Evolutionary conservation across 2,113 vertebrate species (phyloP).

Genomic region (Eira barbara): DNA sequence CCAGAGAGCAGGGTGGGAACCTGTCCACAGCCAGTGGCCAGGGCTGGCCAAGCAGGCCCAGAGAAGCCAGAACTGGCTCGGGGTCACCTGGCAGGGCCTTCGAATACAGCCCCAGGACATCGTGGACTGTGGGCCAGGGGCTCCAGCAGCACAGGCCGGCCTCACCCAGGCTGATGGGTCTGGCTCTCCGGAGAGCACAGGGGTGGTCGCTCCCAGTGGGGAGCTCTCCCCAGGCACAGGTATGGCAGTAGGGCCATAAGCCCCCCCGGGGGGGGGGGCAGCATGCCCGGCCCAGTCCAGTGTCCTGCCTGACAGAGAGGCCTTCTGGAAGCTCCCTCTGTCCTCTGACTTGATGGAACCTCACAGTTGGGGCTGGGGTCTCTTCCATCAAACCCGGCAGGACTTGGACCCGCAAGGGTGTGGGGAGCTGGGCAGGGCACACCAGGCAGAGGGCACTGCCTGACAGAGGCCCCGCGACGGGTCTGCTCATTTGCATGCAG

Average conservation of each 20-base stretch:
- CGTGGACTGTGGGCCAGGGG: background rate
- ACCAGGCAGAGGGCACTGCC: background rate
- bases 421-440: background rate
- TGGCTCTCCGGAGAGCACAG: background rate
- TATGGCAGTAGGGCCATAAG: background rate
- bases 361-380: background rate
- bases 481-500: slow-evolving; percentile 65
- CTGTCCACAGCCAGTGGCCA: fast-evolving
- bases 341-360: background rate
- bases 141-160: background rate
- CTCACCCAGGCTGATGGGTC: background rate
- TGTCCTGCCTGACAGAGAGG: background rate
- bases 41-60: background rate
- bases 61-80: background rate
- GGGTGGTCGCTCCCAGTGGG: background rate
- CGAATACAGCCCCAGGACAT: fast-evolving
- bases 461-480: fast-evolving
- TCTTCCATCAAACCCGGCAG: background rate
- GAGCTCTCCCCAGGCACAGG: too few species aligned
- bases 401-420: background rate
- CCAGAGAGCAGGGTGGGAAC: background rate
- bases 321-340: background rate
- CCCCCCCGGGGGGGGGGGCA: background rate
- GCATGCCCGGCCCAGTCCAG: background rate
- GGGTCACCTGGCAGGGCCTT: background rate